phyloP scores from a whole-genome alignment of 1,140 invertebrate species.

The Coenobita brevimanus region DNA sequence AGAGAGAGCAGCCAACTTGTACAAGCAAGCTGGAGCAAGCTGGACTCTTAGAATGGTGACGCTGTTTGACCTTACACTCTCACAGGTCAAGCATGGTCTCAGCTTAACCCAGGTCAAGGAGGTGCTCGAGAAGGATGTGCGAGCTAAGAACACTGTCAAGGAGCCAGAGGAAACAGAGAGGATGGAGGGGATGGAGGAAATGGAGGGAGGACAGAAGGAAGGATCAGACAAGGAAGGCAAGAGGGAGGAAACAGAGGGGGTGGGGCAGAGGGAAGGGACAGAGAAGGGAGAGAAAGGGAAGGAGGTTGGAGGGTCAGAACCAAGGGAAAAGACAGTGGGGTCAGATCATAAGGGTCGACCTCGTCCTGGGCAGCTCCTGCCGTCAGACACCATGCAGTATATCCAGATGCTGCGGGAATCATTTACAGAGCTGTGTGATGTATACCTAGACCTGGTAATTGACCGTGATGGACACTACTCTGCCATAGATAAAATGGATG shows the following conservation, averaged over 20 bases:
- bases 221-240: background rate
- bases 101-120: conserved; percentile 80
- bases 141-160: conserved; percentile 71
- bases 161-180: too few relatives aligned
- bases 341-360: background rate
- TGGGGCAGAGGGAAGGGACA: background rate
- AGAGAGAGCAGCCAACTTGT: conserved; percentile 91
- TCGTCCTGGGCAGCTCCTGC: conserved; percentile 26
- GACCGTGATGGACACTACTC: conserved; percentile 78
- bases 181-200: background rate
- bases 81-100: conserved; percentile 78
- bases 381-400: conserved; percentile 70
- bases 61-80: conserved; percentile 85
- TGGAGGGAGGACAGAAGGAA: too few relatives aligned
- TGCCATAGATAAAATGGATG: conserved; percentile 77
- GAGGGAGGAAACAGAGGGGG: background rate
- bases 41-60: conserved; percentile 93
- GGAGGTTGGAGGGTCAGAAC: background rate
- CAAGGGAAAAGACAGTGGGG: background rate
- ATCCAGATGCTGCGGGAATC: conserved; percentile 73
- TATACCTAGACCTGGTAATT: conserved; percentile 79
- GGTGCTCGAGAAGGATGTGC: conserved; percentile 78
- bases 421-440: conserved; percentile 79
- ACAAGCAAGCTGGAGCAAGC: conserved; percentile 92
- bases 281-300: background rate